Conservation (phyloP, 2,797 vertebrate species). For the Hybognathus amarus region DNA sequence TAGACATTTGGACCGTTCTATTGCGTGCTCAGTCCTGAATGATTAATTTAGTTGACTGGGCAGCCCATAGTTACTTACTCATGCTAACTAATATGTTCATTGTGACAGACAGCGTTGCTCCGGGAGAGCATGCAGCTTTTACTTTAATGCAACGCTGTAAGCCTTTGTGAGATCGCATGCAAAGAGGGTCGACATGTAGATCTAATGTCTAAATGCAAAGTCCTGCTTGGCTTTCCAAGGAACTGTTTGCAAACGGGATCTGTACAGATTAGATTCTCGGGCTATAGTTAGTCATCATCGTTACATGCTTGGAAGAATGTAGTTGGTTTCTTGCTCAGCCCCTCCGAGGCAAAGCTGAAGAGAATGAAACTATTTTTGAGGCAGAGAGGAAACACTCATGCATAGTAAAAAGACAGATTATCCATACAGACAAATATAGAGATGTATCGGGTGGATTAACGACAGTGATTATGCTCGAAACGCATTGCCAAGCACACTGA, state of each 20-base stretch:
- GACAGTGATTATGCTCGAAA: constrained; percentile 61
- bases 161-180: background rate
- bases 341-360: constrained; percentile 39
- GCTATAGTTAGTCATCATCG: constrained; percentile 52
- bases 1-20: constrained; percentile 1
- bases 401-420: constrained; percentile 66
- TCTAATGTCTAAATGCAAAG: background rate
- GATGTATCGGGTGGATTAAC: constrained; percentile 69
- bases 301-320: constrained; percentile 35
- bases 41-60: constrained; percentile 27
- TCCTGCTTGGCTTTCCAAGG: constrained; percentile 13
- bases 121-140: constrained; percentile 32
- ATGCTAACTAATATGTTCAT: constrained; percentile 37
- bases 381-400: constrained; percentile 55
- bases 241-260: constrained; percentile 6
- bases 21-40: constrained; percentile 13
- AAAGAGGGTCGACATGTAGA: constrained; percentile 16
- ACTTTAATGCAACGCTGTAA: constrained; percentile 38
- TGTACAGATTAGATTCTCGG: constrained; percentile 45
- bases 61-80: constrained; percentile 25
- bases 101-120: constrained; percentile 18
- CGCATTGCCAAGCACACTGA: constrained; percentile 50
- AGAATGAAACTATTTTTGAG: constrained; percentile 61
- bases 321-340: constrained; percentile 53
- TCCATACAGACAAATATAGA: constrained; percentile 70